Evolutionary conservation across 1,140 invertebrate species (phyloP).

Genomic region (Cydia splendana): DNA sequence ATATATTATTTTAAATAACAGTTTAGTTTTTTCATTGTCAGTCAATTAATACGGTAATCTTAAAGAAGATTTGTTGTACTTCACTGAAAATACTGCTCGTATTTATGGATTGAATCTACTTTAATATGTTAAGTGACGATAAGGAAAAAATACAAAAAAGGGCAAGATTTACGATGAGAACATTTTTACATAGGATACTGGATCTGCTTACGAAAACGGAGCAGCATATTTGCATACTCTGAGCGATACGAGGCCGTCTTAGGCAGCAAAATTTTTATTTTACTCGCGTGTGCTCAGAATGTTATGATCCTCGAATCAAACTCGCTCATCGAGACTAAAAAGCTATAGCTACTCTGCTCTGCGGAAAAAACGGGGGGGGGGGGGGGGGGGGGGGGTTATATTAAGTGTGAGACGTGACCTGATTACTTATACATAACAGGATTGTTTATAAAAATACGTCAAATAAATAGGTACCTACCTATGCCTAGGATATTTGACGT

Average conservation of each 20-base stretch:
- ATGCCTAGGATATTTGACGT: too few species aligned
- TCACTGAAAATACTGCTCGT: background rate
- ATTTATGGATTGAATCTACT: slow-evolving; percentile 26
- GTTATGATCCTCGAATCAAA: slow-evolving; percentile 17
- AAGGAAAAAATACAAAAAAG: slow-evolving; percentile 37
- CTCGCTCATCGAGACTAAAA: slow-evolving; percentile 2
- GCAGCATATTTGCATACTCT: slow-evolving; percentile 57
- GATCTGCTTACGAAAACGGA: slow-evolving; percentile 44
- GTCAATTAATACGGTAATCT: background rate
- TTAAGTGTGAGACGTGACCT: slow-evolving; percentile 1
- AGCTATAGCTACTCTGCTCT: background rate
- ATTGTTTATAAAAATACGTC: background rate
- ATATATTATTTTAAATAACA: too few species aligned
- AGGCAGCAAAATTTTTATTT: slow-evolving; percentile 24
- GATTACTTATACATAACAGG: background rate
- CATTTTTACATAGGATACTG: slow-evolving; percentile 44
- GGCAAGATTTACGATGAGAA: slow-evolving; percentile 43
- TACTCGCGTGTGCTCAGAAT: slow-evolving; percentile 26
- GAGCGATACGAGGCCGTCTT: slow-evolving; percentile 19
- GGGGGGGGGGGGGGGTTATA: background rate
- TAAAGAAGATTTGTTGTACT: background rate
- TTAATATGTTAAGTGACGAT: slow-evolving; percentile 31
- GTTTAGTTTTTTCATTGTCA: too few species aligned
- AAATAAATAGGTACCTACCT: too few species aligned
- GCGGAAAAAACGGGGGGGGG: too few species aligned